Percentiles rank a stretch among this genome's conserved stretches.
Conservation (phyloP, 2,888 invertebrate genomes). For the Phaonia tiefii region DNA sequence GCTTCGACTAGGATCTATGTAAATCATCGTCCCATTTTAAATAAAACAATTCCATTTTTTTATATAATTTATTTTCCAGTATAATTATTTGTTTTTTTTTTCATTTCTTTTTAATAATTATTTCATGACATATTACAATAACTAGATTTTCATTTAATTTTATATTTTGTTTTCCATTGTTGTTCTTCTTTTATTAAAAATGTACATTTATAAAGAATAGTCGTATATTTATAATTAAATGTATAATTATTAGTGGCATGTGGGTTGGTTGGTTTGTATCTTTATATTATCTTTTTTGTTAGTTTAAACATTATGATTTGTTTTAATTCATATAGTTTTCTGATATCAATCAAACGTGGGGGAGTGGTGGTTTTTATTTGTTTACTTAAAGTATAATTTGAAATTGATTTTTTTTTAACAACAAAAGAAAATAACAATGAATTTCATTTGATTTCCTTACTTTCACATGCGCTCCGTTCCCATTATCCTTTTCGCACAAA, state of each 20-base stretch:
- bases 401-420: constrained; percentile 23
- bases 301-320: constrained; percentile 14
- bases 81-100: constrained; percentile 42
- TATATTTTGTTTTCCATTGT: constrained; percentile 14
- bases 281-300: constrained; percentile 38
- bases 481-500: constrained; percentile 12
- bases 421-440: constrained; percentile 40
- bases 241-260: constrained; percentile 57
- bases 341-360: constrained; percentile 36
- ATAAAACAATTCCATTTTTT: constrained; percentile 27
- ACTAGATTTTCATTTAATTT: constrained; percentile 55
- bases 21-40: no score
- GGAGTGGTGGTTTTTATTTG: background rate
- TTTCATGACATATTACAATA: constrained; percentile 66
- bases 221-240: constrained; percentile 32
- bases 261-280: constrained; percentile 62
- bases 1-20: no score
- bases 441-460: constrained; percentile 2
- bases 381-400: constrained; percentile 27
- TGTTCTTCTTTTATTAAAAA: constrained; percentile 48
- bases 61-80: constrained; percentile 61
- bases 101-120: constrained; percentile 52
- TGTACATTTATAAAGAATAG: constrained; percentile 65
- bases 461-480: background rate
- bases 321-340: constrained; percentile 28